Base-by-base conservation (phyloP, 2,888 invertebrate genomes). In the Scrobipalpa atriplicella region DNA sequence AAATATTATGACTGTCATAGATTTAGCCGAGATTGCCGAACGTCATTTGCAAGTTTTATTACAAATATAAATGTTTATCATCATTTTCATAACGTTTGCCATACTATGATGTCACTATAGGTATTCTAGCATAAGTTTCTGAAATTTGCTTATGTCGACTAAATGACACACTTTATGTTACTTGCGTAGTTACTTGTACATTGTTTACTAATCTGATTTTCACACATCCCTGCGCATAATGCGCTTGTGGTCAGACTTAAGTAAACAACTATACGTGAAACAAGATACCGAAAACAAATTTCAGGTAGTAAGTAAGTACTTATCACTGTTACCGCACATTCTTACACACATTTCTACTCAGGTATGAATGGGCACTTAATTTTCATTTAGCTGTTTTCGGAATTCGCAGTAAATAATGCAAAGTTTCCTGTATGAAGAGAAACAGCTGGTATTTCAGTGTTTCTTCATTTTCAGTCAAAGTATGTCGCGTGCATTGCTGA, bases 281-380 rank as follows among this genome's bases (percentile, higher is more conserved):
- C 18, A 52, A 52, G 21, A 52, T 18, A 52, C 18, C 10, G 16
- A 52, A 52, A 18, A 52, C 21, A 52, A 7, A 52, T 18, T 52
- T 18, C 18, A 52, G 18, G 51, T 18, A 52, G 18, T 13, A 43
- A n/a, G n/a, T n/a, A n/a, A n/a, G n/a, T n/a, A 2, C 43, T 43
- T 43, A 13, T 43, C 43, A 43, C 43, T 43, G 43, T 43, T 43
- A 43, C 62, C n/a, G 1, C 11, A 29, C 1, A 51, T 16, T 29
- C 6, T 18, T 54, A 54, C 54, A 29, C 9, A 29, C 18, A 21
- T 54, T 11, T 54, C 19, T 29, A 19, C 29, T 56, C 36, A 38
- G 29, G 13, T n/a, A 38, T 16, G 38, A 58, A 38, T 38, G 60
- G 66, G 68, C 66, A 72, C 67, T 71, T 69, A 69, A 68, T 71